Evolutionary conservation across 2,113 vertebrate genomes (phyloP), one percentile per base, ranked within the genome.

Genomic region (Dendrocopos noguchii): DNA sequence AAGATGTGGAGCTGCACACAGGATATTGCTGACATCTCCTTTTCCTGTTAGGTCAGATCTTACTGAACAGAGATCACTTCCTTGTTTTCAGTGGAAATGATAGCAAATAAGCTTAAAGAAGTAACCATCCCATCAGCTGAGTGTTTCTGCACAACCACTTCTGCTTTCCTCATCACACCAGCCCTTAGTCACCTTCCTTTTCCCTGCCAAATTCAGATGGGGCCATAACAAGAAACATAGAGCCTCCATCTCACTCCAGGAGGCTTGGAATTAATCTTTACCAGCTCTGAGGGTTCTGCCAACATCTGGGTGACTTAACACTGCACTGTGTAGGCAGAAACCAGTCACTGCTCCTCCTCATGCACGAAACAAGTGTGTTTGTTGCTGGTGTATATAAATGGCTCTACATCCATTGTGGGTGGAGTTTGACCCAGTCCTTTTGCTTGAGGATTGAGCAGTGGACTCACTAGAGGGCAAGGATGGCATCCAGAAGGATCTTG

Each of bases 231-330:
- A 66, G 42, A 27, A n/a, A 15, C 50, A 47, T 52, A 1, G 14
- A 28, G 34, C 28, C 17, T 93, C 55, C 20, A 4, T 24, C 63
- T 61, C 6, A 1, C 29, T 46, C 29, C 27, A 44, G 63, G 36
- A 79, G 24, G 20, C 42, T 84, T 74, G 9, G 7, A 13, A 10
- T 61, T 59, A 20, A 52, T 28, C 14, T 12, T 39, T 9, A 12
- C 16, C 5, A 7, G 10, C 12, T 10, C 12, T 0, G 0, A 33
- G 28, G 59, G 31, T 79, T 80, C 55, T 84, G 63, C 16, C 59
- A 28, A 4, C 9, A 1, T 9, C 3, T 0, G 15, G 36, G 10
- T 36, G 72, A 50, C 42, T 12, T 4, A 61, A n/a, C 1, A 2
- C 4, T 24, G 21, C 13, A 4, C 21, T 25, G 4, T 56, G 64